phyloP scores from a whole-genome alignment of 2,888 invertebrate species.

The Leucophenga montana region DNA sequence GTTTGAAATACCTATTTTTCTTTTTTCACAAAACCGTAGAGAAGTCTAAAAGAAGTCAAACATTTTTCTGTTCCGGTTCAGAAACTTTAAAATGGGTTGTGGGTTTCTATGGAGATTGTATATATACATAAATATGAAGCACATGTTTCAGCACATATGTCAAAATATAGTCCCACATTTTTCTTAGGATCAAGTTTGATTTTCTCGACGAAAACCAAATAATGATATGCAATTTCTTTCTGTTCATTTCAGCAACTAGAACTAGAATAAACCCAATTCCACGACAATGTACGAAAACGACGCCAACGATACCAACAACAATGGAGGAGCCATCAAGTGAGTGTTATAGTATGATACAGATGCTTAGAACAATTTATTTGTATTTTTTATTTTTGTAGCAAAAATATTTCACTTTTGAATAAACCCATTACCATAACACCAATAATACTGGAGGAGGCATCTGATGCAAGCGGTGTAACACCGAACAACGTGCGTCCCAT shows the following conservation, averaged over 20 bases:
- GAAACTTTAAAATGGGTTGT: too few relatives aligned
- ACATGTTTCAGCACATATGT: too few relatives aligned
- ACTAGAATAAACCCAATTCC: neutral
- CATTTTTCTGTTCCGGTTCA: too few relatives aligned
- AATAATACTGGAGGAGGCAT: constrained; percentile 52
- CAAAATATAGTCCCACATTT: too few relatives aligned
- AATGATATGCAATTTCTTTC: neutral
- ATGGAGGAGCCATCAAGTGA: constrained; percentile 49
- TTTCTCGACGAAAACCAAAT: too few relatives aligned
- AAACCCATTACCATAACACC: constrained; percentile 60
- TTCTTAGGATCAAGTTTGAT: too few relatives aligned
- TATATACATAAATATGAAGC: too few relatives aligned
- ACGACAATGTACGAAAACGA: constrained; percentile 61
- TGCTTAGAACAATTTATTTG: constrained; percentile 17
- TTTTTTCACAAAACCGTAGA: too few relatives aligned
- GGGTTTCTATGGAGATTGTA: too few relatives aligned
- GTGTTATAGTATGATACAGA: constrained; percentile 28
- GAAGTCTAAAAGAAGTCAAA: too few relatives aligned
- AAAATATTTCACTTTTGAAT: constrained; percentile 55
- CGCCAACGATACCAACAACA: constrained; percentile 57
- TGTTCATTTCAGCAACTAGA: neutral
- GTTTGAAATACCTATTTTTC: too few relatives aligned
- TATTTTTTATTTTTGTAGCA: constrained; percentile 37
- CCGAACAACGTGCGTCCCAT: constrained; percentile 49
- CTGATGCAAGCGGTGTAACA: constrained; percentile 19